phyloP scores from a whole-genome alignment of 2,797 vertebrate species.

The Erethizon dorsatum region DNA sequence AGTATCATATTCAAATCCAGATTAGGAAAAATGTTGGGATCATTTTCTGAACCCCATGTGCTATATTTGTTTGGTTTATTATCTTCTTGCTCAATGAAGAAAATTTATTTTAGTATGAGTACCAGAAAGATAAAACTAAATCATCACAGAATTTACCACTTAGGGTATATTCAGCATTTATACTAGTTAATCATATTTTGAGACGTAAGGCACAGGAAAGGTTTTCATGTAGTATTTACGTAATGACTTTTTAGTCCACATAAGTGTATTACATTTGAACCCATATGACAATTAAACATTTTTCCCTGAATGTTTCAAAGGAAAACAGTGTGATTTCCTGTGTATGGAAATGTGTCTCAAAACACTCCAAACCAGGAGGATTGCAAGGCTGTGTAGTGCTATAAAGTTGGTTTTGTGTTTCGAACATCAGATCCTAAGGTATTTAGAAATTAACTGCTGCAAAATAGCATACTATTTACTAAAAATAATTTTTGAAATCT shows the following conservation, averaged over 20 bases:
- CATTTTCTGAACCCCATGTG: neutral
- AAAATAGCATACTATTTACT: neutral
- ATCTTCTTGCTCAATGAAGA: constrained; percentile 54
- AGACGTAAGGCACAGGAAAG: constrained; percentile 22
- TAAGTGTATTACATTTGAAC: constrained; percentile 1
- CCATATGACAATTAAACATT: neutral
- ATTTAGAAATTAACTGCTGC: neutral
- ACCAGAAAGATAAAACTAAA: constrained; percentile 58
- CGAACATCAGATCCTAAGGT: neutral
- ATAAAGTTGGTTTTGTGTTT: constrained; percentile 8
- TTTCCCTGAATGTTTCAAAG: neutral
- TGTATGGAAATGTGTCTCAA: neutral
- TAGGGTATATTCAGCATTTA: constrained; percentile 47
- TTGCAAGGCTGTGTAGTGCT: neutral
- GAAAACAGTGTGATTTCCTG: neutral
- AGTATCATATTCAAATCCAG: constrained; percentile 66
- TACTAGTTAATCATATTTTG: constrained; percentile 1
- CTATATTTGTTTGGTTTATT: constrained; percentile 73
- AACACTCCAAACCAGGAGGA: neutral
- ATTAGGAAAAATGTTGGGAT: constrained; percentile 52
- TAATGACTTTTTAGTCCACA: constrained; percentile 1
- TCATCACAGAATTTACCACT: constrained; percentile 26
- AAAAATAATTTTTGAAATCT: neutral
- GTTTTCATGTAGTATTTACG: neutral
- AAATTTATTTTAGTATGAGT: constrained; percentile 50